phyloP scores from a whole-genome alignment of 2,113 vertebrate genomes.

The Cygnus buccinator region DNA sequence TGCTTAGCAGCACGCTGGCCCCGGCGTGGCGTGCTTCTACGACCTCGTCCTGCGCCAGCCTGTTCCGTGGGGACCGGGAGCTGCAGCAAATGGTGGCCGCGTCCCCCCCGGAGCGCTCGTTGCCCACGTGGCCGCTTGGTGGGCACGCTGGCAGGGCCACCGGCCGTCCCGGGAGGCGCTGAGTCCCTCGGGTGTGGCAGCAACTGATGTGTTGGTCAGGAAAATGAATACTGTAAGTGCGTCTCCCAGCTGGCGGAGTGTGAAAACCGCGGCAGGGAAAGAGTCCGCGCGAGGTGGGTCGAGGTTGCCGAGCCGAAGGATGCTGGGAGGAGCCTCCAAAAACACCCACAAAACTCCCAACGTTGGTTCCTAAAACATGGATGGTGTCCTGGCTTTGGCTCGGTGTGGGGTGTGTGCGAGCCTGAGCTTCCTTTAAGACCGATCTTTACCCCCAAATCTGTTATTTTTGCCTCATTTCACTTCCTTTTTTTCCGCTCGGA shows the following conservation, averaged over 20 bases:
- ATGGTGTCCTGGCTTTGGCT: background rate
- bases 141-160: background rate
- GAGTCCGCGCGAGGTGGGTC: background rate
- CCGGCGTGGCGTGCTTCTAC: background rate
- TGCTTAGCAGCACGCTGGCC: background rate
- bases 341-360: background rate
- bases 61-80: rapidly evolving
- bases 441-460: background rate
- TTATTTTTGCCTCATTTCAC: background rate
- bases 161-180: background rate
- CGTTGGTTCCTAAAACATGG: background rate
- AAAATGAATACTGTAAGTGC: rapidly evolving
- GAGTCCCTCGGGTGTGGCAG: background rate
- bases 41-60: background rate
- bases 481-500: background rate
- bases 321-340: background rate
- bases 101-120: background rate
- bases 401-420: background rate
- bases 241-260: background rate
- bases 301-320: background rate
- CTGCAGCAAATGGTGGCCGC: background rate
- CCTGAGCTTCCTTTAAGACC: background rate
- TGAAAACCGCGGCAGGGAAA: background rate
- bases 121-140: no score
- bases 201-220: background rate